Percentiles rank a stretch among this genome's conserved stretches.
phyloP scores from a whole-genome alignment of 2,888 invertebrate genomes.

The Nomada ruficornis region DNA sequence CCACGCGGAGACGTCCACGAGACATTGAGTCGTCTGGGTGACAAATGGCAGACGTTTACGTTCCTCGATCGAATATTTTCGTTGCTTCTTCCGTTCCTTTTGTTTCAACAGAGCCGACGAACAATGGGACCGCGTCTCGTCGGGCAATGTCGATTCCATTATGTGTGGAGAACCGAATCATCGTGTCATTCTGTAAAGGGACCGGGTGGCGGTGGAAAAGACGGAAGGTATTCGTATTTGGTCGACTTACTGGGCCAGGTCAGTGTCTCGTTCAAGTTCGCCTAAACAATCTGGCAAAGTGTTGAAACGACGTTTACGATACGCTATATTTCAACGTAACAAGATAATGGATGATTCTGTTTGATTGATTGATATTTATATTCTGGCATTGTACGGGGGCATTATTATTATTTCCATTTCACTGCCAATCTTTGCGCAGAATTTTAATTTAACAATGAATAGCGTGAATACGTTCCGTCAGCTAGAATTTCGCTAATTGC shows the following conservation, averaged over 20 bases:
- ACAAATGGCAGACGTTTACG: conserved; percentile 46
- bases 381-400: no score
- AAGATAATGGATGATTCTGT: no score
- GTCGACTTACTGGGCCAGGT: not conserved
- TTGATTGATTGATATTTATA: no score
- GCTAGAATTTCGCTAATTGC: conserved; percentile 10
- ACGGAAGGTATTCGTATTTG: not conserved
- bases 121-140: not conserved
- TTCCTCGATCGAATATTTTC: conserved; percentile 49
- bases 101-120: conserved; percentile 7
- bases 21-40: conserved; percentile 48
- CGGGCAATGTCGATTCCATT: conserved; percentile 4
- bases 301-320: not conserved
- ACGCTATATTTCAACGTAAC: not conserved
- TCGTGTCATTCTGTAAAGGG: not conserved
- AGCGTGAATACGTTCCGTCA: not conserved
- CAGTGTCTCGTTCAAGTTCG: conserved; percentile 12
- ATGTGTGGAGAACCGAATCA: conserved; percentile 14
- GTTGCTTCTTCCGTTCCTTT: conserved; percentile 17
- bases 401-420: no score
- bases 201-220: not conserved
- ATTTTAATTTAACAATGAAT: not conserved
- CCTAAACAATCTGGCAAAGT: not conserved
- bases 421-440: no score
- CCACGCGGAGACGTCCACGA: conserved; percentile 24